Base-by-base conservation (phyloP, 1,140 invertebrate genomes). In the Zaprionus africanus region DNA sequence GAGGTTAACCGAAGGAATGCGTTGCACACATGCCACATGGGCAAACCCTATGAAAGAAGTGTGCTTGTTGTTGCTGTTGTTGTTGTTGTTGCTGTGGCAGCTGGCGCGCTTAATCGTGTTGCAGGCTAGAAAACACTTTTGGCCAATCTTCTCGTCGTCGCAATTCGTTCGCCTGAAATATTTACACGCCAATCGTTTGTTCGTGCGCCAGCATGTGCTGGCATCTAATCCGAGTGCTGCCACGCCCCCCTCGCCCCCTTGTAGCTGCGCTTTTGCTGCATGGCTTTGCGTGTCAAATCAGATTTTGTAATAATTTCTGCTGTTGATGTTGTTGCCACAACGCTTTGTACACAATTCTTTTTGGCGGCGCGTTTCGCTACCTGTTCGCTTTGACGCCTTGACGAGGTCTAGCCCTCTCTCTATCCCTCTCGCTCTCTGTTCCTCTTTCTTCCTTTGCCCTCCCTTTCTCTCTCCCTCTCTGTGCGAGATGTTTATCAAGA, bases 221-320 rank as follows among this genome's bases (percentile, higher is more conserved):
- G 24, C 15, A 38, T 54, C 31, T 24, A 13, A 51, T 51, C 12
- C 57, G 11, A 11, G 6, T 13, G 9, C 26, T 56, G 6, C 15
- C 36, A 9, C 17, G 6, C 43, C 13, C 54, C 7, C 26, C 13
- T 22, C 15, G 0, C 34, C 41, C n/a, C 41, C n/a, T 3, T 6
- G 15, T 43, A 43, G n/a, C n/a, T 43, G n/a, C 41, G 26, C 43
- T 60, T 68, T 63, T 36, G 46, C 53, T 60, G 67, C 41, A 46
- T 68, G 59, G 80, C 80, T 75, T 81, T 87, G 83, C 83, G 83
- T 87, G 83, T 88, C 84, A 83, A 83, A 88, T 83, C 80, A 72
- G 80, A 88, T 88, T 84, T 83, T 82, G 73, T 77, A 68, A 82
- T 80, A 46, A 46, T 46, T 46, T 17, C 41, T 82, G 82, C 49